Evolutionary conservation across 37 sponge, comb jelly and placozoan species (phyloP).

Genomic region (Crambe crambe): DNA sequence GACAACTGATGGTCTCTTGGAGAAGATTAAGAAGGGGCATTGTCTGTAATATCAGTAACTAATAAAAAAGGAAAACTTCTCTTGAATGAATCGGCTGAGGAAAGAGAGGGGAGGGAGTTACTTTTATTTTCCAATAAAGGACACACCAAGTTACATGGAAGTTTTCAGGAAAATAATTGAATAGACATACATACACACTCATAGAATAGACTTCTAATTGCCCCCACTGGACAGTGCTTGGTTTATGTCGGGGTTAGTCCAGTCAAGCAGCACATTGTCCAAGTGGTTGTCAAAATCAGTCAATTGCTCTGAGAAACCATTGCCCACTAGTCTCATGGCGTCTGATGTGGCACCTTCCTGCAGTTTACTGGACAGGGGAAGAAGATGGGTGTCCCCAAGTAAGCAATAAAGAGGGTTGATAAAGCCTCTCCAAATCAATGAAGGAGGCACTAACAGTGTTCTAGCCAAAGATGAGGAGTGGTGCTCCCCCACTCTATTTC

Average conservation of each 20-base stretch:
- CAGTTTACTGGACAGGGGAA: neutral
- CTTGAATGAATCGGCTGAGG: too few species aligned
- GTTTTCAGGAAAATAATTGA: neutral
- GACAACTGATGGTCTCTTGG: conserved; percentile 42
- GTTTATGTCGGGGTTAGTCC: conserved; percentile 78
- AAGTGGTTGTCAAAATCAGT: conserved; percentile 84
- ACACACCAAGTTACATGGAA: neutral
- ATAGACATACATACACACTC: neutral
- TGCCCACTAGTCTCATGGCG: conserved; percentile 15
- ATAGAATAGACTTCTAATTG: neutral
- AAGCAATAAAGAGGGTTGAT: neutral
- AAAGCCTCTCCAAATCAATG: neutral
- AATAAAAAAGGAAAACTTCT: too few species aligned
- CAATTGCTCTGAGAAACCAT: conserved; percentile 40
- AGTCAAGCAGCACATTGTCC: conserved; percentile 67
- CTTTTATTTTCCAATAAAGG: neutral
- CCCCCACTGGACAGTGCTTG: conserved; percentile 6
- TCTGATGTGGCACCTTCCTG: neutral
- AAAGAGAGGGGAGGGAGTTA: neutral
- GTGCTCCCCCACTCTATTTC: too few species aligned
- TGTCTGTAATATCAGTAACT: too few species aligned
- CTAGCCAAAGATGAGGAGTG: neutral
- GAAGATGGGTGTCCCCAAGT: neutral
- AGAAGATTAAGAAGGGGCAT: conserved; percentile 56
- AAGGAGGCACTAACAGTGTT: neutral